Percentiles rank a stretch among this genome's conserved stretches.
Conservation (phyloP, 2,797 vertebrate species). For the Peromyscus nudipes region DNA sequence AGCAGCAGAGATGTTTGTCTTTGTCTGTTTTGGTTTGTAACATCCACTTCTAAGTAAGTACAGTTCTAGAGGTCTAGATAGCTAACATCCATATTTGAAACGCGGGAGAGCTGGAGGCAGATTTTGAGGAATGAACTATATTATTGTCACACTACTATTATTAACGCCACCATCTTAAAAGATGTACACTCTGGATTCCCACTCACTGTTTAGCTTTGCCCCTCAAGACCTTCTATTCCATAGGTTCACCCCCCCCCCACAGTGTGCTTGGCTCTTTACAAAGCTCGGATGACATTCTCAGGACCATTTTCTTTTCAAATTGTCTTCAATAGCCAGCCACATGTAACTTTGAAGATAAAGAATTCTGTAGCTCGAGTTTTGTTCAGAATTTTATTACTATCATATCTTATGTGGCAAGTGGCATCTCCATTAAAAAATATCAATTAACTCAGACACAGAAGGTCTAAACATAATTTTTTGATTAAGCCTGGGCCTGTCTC, state of each 20-base stretch:
- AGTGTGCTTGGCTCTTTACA: not conserved
- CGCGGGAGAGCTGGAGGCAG: not conserved
- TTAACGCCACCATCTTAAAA: not conserved
- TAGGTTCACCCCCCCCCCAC: not conserved
- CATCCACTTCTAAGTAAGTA: not conserved
- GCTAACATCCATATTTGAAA: not conserved
- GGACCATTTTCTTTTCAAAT: not conserved
- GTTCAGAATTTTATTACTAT: constrained; percentile 22
- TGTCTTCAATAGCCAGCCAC: not conserved
- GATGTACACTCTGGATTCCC: not conserved
- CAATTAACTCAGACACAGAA: constrained; percentile 1
- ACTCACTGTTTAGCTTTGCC: not conserved
- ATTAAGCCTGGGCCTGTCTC: not conserved
- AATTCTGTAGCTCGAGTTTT: constrained; percentile 14
- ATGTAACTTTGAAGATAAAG: not conserved
- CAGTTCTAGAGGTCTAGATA: not conserved
- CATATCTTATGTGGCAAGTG: constrained; percentile 34
- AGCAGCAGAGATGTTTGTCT: not conserved
- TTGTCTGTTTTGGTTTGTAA: not conserved
- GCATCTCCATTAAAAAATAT: constrained; percentile 36
- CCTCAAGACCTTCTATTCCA: not conserved
- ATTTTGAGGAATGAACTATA: not conserved
- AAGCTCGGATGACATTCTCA: not conserved
- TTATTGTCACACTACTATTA: not conserved
- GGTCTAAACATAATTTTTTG: not conserved